phyloP scores from a whole-genome alignment of 2,888 invertebrate species.

The Nysson spinosus region DNA sequence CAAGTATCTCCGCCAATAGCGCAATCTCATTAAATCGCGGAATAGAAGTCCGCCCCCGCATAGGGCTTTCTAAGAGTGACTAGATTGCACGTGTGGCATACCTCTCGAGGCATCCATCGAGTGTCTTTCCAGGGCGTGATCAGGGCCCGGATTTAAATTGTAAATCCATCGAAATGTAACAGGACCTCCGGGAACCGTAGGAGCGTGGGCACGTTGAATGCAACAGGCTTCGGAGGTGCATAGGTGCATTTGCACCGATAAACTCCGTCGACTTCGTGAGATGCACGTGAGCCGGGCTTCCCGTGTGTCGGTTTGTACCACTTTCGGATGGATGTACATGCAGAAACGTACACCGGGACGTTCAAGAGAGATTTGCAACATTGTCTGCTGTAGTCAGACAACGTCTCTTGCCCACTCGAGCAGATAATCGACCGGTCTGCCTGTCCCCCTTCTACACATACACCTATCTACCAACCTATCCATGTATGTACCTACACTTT shows the following conservation, averaged over 20 bases:
- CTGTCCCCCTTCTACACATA: conserved; percentile 33
- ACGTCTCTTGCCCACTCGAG: conserved; percentile 57
- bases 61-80: neutral
- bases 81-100: conserved; percentile 1
- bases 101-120: neutral
- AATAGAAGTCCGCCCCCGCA: conserved; percentile 22
- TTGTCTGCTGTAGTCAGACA: conserved; percentile 50
- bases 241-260: conserved; percentile 32
- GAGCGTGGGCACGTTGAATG: conserved; percentile 29
- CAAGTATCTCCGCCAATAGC: conserved; percentile 4
- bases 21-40: neutral
- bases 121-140: conserved; percentile 23
- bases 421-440: conserved; percentile 60
- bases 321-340: conserved; percentile 24
- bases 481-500: conserved; percentile 14
- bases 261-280: conserved; percentile 6
- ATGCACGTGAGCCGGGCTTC: neutral
- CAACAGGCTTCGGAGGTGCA: conserved; percentile 54
- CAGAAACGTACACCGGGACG: conserved; percentile 21
- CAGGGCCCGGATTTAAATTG: conserved; percentile 49
- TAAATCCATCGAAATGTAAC: conserved; percentile 45
- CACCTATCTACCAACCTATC: neutral
- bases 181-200: conserved; percentile 9
- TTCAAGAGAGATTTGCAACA: conserved; percentile 50
- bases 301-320: conserved; percentile 6